Evolutionary conservation across 2,113 vertebrate species (phyloP).

Genomic region (Carollia perspicillata): DNA sequence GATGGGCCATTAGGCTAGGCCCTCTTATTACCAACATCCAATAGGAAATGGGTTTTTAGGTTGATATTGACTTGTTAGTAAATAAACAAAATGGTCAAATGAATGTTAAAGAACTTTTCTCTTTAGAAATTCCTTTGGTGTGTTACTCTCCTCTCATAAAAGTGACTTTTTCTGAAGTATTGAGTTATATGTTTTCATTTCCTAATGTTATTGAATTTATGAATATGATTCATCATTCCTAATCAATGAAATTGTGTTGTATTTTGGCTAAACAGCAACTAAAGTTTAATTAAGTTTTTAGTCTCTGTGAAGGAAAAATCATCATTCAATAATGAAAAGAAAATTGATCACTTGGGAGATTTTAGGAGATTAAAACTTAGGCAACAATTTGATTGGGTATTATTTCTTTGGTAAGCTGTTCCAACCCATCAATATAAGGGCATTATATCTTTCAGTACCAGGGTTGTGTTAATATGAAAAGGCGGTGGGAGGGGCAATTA

Average conservation of each 20-base stretch:
- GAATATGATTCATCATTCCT: slow-evolving; percentile 60
- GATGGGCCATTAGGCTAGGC: background rate
- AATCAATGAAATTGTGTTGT: slow-evolving; percentile 59
- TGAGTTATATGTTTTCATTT: slow-evolving; percentile 49
- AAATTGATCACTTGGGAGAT: slow-evolving; percentile 54
- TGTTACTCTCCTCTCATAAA: background rate
- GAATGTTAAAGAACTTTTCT: background rate
- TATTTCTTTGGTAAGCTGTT: slow-evolving; percentile 58
- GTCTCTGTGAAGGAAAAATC: background rate
- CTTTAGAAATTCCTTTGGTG: background rate
- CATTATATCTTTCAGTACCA: slow-evolving; percentile 13
- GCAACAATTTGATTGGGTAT: background rate
- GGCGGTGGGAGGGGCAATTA: background rate
- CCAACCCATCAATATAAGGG: slow-evolving; percentile 22
- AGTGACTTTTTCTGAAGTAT: slow-evolving; percentile 25
- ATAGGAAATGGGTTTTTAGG: background rate
- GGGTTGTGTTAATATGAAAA: background rate
- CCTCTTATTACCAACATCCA: background rate
- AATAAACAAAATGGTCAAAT: background rate
- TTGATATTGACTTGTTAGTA: background rate
- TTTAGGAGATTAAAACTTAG: slow-evolving; percentile 63
- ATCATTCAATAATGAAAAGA: slow-evolving; percentile 46
- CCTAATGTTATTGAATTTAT: slow-evolving; percentile 57
- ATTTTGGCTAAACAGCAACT: slow-evolving; percentile 68
- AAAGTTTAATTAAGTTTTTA: slow-evolving; percentile 74